Conservation (phyloP, 2,797 vertebrate species). For the Phalanger gymnotis region DNA sequence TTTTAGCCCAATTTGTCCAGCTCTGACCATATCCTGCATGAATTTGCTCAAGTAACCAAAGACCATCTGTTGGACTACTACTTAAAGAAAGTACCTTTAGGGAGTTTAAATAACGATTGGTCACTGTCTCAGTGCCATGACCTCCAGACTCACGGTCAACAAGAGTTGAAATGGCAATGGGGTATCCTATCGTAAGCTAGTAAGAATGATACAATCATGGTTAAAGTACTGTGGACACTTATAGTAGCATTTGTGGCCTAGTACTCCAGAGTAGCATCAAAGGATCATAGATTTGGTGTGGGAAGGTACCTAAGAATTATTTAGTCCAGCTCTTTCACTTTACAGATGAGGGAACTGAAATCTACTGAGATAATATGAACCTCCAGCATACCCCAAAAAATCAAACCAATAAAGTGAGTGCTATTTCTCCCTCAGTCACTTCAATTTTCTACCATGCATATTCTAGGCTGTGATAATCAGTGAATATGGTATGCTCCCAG, state of each 20-base stretch:
- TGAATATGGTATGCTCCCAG: too few relatives aligned
- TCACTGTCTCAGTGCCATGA: not conserved
- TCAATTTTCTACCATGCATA: not conserved
- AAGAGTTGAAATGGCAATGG: not conserved
- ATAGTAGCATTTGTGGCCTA: not conserved
- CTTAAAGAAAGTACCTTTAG: too few relatives aligned
- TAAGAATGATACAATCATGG: not conserved
- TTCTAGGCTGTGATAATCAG: not conserved
- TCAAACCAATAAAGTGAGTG: too few relatives aligned
- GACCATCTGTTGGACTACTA: not conserved
- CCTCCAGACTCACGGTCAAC: not conserved
- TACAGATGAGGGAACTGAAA: not conserved
- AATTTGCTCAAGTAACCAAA: not conserved
- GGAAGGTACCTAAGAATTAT: not conserved
- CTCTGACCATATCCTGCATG: not conserved
- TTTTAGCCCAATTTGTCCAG: not conserved
- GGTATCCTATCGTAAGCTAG: not conserved
- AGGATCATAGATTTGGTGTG: not conserved
- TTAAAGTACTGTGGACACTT: not conserved
- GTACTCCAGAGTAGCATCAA: too few relatives aligned
- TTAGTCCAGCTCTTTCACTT: not conserved
- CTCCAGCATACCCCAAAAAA: not conserved
- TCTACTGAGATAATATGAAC: not conserved
- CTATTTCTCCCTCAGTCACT: not conserved
- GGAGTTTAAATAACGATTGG: too few relatives aligned